Conservation (phyloP, 2,797 vertebrate genomes). For the Characodon lateralis region DNA sequence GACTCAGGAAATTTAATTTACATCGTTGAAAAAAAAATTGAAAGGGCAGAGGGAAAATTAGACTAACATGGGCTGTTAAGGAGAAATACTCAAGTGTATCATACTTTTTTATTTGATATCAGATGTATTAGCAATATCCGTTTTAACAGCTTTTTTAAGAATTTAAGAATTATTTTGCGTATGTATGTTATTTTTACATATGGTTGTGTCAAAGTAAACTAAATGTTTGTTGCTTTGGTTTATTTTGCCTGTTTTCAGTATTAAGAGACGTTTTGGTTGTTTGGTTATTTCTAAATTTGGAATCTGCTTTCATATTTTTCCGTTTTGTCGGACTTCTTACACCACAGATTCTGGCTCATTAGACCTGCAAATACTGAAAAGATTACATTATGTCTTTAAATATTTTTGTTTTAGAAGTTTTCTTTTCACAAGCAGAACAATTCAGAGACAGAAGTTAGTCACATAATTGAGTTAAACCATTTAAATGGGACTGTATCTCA, state of each 20-base stretch:
- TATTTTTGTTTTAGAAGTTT: constrained; percentile 23
- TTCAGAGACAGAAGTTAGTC: constrained; percentile 22
- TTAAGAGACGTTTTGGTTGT: neutral
- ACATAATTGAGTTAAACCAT: constrained; percentile 61
- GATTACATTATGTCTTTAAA: constrained; percentile 11
- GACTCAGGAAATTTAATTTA: constrained; percentile 32
- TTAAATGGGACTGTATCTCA: constrained; percentile 59
- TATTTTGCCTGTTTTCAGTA: neutral
- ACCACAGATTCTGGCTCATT: neutral
- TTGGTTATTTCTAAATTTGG: neutral
- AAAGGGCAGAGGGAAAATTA: constrained; percentile 11
- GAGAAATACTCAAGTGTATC: neutral
- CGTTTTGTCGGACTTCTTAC: constrained; percentile 3
- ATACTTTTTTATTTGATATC: constrained; percentile 9
- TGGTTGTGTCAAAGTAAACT: constrained; percentile 17
- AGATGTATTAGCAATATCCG: constrained; percentile 25
- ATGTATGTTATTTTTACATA: constrained; percentile 12
- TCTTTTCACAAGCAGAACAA: constrained; percentile 1
- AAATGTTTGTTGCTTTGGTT: constrained; percentile 11
- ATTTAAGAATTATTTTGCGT: constrained; percentile 28
- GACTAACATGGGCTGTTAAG: neutral
- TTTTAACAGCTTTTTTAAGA: constrained; percentile 17
- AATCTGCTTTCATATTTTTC: neutral
- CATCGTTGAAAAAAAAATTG: constrained; percentile 7
- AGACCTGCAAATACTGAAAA: constrained; percentile 12